Conservation (phyloP, 1,140 invertebrate species). For the Lasioglossum albipes region DNA sequence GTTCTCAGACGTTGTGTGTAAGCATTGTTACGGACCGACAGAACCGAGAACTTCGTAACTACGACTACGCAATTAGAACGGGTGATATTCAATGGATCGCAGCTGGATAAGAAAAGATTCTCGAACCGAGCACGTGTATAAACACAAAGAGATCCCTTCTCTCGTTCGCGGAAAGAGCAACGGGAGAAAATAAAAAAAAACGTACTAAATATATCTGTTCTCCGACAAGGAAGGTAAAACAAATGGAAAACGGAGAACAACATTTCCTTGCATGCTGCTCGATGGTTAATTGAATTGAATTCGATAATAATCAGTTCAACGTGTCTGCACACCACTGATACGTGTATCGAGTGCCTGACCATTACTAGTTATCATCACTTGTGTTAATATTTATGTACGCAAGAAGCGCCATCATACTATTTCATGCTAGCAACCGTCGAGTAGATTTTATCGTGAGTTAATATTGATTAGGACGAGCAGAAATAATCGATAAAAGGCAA, state of each 20-base stretch:
- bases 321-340: too few species aligned
- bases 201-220: background rate
- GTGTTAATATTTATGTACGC: too few species aligned
- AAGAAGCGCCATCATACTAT: too few species aligned
- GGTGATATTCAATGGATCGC: background rate
- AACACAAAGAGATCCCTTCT: background rate
- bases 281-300: too few species aligned
- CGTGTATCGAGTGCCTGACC: too few species aligned
- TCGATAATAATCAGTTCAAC: too few species aligned
- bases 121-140: background rate
- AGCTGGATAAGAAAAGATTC: conserved; percentile 2
- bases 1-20: background rate
- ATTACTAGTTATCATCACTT: too few species aligned
- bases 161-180: background rate
- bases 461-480: too few species aligned
- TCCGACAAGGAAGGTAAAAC: background rate
- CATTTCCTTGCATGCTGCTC: too few species aligned
- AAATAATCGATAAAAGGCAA: too few species aligned
- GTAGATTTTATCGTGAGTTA: too few species aligned
- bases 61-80: background rate
- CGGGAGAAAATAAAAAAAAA: background rate
- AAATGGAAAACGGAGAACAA: background rate
- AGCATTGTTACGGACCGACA: conserved; percentile 7
- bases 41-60: background rate
- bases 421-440: too few species aligned